These are phyloP conservation scores for Dromococcyx pavoninus DNA, from an alignment of 2,797 vertebrate species.

Conservation along the genomic window DNA sequence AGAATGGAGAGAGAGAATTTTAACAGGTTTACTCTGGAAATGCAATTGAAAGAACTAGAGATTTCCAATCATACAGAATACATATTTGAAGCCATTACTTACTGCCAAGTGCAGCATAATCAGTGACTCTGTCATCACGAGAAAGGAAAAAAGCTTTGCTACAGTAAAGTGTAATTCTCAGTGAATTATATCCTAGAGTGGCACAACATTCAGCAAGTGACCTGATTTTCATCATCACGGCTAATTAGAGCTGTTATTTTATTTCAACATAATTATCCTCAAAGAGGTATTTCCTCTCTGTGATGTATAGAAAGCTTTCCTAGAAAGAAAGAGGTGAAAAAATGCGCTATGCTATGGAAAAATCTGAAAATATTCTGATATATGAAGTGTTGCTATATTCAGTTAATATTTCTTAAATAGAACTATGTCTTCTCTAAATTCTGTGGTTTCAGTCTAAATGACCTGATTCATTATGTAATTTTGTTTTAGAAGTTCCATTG, in stretches of 20 bases:
- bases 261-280: constrained; percentile 40
- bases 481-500: background rate
- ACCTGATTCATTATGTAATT: background rate
- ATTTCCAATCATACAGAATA: background rate
- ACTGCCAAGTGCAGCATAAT: constrained; percentile 14
- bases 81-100: background rate
- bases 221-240: background rate
- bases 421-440: background rate
- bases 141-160: background rate
- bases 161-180: background rate
- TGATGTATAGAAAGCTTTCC: constrained; percentile 22
- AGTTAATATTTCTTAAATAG: background rate
- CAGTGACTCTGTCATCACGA: background rate
- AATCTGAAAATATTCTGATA: background rate
- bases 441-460: background rate
- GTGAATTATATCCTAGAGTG: background rate
- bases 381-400: background rate
- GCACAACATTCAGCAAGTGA: constrained; percentile 22
- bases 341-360: background rate
- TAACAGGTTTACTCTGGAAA: background rate
- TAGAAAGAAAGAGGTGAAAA: constrained; percentile 27
- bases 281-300: background rate
- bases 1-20: background rate
- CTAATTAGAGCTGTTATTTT: constrained; percentile 23
- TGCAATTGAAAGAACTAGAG: background rate